Base-by-base conservation (phyloP, 2,888 invertebrate species). In the Dromius quadrimaculatus region DNA sequence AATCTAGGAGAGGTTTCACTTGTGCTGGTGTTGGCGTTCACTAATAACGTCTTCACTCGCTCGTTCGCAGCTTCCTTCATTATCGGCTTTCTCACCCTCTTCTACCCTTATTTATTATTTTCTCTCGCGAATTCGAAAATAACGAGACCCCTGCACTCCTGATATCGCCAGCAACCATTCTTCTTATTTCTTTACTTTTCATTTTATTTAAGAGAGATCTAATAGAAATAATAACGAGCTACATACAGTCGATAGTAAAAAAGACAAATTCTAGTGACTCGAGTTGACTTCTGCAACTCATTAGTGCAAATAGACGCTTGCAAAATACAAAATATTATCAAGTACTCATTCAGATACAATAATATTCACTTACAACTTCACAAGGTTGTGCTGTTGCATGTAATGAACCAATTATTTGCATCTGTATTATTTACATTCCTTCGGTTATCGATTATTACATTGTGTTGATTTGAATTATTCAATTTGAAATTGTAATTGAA, bases 201-300 rank as follows among this genome's bases (percentile, higher is more conserved):
- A 54, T 32, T 54, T 5, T 15, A 4, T 41, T 41, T 41, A 1
- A 17, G 13, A 54, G 50, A 54, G 50, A 28, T 54, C 50, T 54
- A 54, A 54, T 54, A 54, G 50, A 54, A 54, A 54, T 54, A 28
- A 54, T 54, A 54, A 54, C 50, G 50, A 54, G 50, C 50, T 28
- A 28, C 50, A 28, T 28, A 54, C 15, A 22, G 47, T 23, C 23
- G 11, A 5, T 8, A 28, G 50, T 15, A 41, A 41, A 41, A 41
- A 41, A 36, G 15, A 41, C 41, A 6, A 6, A 28, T 15, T 47
- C 28, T 28, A 54, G 28, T 15, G 50, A n/a, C 13, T 47, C 47
- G 20, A 36, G n/a, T 36, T n/a, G n/a, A n/a, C n/a, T n/a, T n/a
- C n/a, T n/a, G n/a, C n/a, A n/a, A n/a, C n/a, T n/a, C n/a, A n/a